Evolutionary conservation across 2,888 invertebrate genomes (phyloP).

Genomic region (Drosophila stalkeri): DNA sequence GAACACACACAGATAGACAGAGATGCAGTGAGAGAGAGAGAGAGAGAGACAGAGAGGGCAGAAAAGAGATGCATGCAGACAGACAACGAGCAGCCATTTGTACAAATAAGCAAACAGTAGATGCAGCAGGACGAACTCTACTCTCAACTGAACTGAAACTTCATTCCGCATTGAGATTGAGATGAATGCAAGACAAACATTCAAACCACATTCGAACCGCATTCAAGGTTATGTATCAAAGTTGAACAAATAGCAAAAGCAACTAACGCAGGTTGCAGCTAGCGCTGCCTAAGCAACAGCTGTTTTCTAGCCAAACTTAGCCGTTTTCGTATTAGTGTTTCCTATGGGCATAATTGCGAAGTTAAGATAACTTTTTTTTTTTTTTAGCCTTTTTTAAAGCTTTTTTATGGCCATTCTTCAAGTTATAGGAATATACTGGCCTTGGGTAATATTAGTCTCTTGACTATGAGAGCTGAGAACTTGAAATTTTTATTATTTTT

Average conservation of each 20-base stretch:
- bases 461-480: too few species aligned
- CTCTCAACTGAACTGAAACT: slow-evolving; percentile 15
- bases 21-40: not conserved
- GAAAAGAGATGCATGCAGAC: slow-evolving; percentile 31
- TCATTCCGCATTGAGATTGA: slow-evolving; percentile 56
- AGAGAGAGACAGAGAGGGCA: not conserved
- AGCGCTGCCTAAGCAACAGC: not conserved
- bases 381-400: not conserved
- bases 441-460: too few species aligned
- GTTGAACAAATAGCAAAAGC: slow-evolving; percentile 73
- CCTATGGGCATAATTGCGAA: not conserved
- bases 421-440: not conserved
- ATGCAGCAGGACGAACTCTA: slow-evolving; percentile 6
- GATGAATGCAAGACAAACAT: slow-evolving; percentile 61
- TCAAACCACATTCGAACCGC: slow-evolving; percentile 74
- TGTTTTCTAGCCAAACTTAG: not conserved
- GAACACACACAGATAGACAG: slow-evolving; percentile 74
- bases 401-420: not conserved
- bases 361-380: not conserved
- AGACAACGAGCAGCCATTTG: slow-evolving; percentile 71
- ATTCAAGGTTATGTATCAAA: slow-evolving; percentile 82
- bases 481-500: too few species aligned
- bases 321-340: not conserved
- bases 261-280: slow-evolving; percentile 13
- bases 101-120: slow-evolving; percentile 71